Evolutionary conservation across 1,140 invertebrate species (phyloP).

Genomic region (Habropoda laboriosa): DNA sequence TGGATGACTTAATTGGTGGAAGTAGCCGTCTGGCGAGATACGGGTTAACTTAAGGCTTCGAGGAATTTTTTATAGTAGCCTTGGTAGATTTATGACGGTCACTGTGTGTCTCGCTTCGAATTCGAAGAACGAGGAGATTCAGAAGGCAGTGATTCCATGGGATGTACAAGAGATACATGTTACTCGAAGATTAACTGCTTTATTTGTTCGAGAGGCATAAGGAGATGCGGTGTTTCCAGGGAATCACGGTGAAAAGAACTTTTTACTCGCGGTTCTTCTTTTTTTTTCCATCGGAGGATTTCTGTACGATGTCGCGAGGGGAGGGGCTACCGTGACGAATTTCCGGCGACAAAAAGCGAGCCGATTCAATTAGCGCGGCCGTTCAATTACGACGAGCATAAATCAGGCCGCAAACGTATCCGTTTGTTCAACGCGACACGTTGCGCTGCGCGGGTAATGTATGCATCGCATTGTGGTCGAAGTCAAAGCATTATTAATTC

Average conservation of each 20-base stretch:
- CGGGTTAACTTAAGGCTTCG: neutral
- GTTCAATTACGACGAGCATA: slow-evolving; percentile 50
- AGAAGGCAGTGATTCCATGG: neutral
- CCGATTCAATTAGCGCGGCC: slow-evolving; percentile 44
- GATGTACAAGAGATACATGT: neutral
- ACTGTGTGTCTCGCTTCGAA: neutral
- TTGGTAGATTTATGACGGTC: neutral
- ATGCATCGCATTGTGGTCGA: slow-evolving; percentile 54
- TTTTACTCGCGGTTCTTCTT: neutral
- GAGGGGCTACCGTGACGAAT: slow-evolving; percentile 21
- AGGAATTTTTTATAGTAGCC: neutral
- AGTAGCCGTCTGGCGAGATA: neutral
- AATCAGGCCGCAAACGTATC: slow-evolving; percentile 43
- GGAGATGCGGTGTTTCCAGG: neutral
- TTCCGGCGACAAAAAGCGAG: slow-evolving; percentile 31
- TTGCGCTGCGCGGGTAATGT: slow-evolving; percentile 47
- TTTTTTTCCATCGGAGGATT: too few species aligned
- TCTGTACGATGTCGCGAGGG: too few species aligned
- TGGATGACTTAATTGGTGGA: slow-evolving; percentile 3
- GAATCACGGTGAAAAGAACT: too few species aligned
- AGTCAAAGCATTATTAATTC: slow-evolving; percentile 65
- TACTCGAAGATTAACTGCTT: neutral
- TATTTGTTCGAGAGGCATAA: neutral
- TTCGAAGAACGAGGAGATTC: neutral
- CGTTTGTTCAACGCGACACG: slow-evolving; percentile 55